phyloP scores from a whole-genome alignment of 2,888 invertebrate genomes.

The Stictocephala bisonia region DNA sequence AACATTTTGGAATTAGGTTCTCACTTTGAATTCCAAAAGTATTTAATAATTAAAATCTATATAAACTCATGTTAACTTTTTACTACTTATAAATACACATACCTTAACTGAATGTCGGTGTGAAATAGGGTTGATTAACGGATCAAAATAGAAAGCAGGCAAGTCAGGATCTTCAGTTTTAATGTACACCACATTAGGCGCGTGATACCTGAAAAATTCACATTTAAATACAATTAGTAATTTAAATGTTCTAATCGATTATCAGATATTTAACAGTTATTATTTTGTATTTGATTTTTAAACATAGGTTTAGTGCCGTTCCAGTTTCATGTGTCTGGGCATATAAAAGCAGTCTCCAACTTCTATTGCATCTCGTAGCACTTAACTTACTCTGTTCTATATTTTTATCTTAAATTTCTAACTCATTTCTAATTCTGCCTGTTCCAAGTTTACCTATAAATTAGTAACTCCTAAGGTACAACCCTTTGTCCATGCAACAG shows the following conservation, averaged over 20 bases:
- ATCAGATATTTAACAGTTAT: not conserved
- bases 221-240: constrained; percentile 30
- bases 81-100: constrained; percentile 55
- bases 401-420: no score
- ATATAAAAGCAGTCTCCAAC: no score
- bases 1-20: not conserved
- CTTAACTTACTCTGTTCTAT: no score
- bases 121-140: constrained; percentile 98
- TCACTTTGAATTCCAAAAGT: no score
- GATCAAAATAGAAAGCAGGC: constrained; percentile 99
- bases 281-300: not conserved
- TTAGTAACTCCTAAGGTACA: no score
- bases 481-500: no score
- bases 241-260: not conserved
- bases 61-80: not conserved
- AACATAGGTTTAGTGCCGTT: no score
- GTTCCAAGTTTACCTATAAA: no score
- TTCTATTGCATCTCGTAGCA: no score
- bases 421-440: no score
- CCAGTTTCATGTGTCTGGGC: no score
- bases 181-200: constrained; percentile 98
- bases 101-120: constrained; percentile 89
- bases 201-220: constrained; percentile 86
- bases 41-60: no score
- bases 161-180: constrained; percentile 99